phyloP scores from a whole-genome alignment of 2,888 invertebrate species.

The Synergus umbraculus region DNA sequence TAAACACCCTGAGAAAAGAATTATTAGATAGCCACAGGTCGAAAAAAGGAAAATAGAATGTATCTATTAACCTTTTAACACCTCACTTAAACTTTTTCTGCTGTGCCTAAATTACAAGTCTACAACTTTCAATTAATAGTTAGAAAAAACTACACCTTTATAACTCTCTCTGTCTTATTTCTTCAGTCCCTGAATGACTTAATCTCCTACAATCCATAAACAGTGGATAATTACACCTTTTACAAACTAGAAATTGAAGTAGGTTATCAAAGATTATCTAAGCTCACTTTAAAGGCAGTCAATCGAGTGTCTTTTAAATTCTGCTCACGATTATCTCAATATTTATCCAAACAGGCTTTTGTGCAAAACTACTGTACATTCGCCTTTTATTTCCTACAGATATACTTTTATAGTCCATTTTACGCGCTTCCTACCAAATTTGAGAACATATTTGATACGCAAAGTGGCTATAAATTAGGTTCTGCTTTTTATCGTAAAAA shows the following conservation, averaged over 20 bases:
- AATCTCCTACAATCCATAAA: background rate
- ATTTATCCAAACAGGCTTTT: background rate
- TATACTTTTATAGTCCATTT: background rate
- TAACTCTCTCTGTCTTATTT: background rate
- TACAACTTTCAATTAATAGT: background rate
- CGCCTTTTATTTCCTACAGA: background rate
- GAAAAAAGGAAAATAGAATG: background rate
- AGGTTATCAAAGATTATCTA: background rate
- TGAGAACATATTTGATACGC: background rate
- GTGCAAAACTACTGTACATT: background rate
- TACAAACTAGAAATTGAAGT: background rate
- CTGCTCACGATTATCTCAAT: background rate
- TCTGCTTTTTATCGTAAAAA: constrained; percentile 2
- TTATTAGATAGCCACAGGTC: background rate
- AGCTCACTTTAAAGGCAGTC: background rate
- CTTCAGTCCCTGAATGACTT: background rate
- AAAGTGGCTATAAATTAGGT: constrained; percentile 1
- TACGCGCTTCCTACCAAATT: background rate
- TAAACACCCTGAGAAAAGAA: background rate
- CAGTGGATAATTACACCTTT: constrained; percentile 1
- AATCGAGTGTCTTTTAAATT: background rate
- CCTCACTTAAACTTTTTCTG: background rate
- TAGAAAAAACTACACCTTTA: background rate
- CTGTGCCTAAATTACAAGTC: background rate
- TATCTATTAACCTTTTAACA: background rate